Conservation (phyloP, 2,797 vertebrate genomes). For the Chromobotia macracanthus region DNA sequence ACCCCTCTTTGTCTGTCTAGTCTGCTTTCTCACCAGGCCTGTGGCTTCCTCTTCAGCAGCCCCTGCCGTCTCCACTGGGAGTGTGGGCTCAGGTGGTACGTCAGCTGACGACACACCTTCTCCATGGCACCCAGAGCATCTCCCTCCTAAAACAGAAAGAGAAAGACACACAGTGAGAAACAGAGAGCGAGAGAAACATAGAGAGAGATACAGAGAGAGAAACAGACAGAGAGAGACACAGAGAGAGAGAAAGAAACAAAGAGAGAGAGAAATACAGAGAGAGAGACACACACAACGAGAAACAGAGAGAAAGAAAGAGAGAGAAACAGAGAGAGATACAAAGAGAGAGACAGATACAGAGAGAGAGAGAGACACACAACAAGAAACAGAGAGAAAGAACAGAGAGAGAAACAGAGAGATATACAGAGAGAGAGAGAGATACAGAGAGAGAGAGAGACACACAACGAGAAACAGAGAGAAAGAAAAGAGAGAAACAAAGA, state of each 20-base stretch:
- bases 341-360: neutral
- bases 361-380: neutral
- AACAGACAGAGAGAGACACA: neutral
- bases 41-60: slow-evolving; percentile 92
- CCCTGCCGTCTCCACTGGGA: slow-evolving; percentile 93
- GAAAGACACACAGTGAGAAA: neutral
- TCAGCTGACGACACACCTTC: slow-evolving; percentile 97
- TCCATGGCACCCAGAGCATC: slow-evolving; percentile 93
- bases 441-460: neutral
- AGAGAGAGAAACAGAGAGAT: neutral
- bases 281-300: no score
- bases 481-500: neutral
- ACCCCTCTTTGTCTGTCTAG: slow-evolving; percentile 2
- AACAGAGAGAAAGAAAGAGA: neutral
- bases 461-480: neutral
- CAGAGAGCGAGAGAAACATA: no score
- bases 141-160: slow-evolving; percentile 79
- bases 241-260: no score
- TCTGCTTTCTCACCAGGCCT: slow-evolving; percentile 86
- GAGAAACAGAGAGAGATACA: neutral
- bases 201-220: no score
- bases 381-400: neutral
- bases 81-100: slow-evolving; percentile 97
- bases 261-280: neutral
- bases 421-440: no score